Percentiles rank a stretch among this genome's conserved stretches.
phyloP scores from a whole-genome alignment of 2,113 vertebrate genomes.

The Megaleporinus macrocephalus region DNA sequence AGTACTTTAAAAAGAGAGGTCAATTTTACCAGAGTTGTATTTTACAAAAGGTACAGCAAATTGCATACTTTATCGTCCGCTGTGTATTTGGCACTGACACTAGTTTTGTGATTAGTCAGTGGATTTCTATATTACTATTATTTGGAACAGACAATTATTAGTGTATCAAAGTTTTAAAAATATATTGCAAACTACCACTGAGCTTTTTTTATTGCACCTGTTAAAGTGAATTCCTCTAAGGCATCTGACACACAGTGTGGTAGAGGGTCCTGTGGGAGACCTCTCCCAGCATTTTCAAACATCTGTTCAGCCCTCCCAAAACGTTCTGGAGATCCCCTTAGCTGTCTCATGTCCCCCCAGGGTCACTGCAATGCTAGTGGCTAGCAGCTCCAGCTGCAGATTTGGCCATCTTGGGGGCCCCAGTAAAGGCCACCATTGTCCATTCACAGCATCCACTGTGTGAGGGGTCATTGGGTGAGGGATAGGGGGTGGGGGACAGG shows the following conservation, averaged over 20 bases:
- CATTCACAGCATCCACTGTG: conserved; percentile 78
- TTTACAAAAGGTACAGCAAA: too few relatives aligned
- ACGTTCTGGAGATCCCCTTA: conserved; percentile 71
- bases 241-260: conserved; percentile 65
- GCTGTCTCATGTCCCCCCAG: conserved; percentile 71
- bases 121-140: too few relatives aligned
- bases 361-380: conserved; percentile 61
- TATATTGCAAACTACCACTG: too few relatives aligned
- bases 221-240: conserved; percentile 59
- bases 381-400: conserved; percentile 76
- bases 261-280: conserved; percentile 56
- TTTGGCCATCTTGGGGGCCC: conserved; percentile 68
- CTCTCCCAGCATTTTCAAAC: conserved; percentile 62
- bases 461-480: conserved; percentile 71
- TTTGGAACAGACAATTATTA: too few relatives aligned
- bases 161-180: too few relatives aligned
- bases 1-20: too few relatives aligned
- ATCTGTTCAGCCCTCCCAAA: conserved; percentile 65
- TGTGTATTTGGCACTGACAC: too few relatives aligned
- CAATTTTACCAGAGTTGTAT: too few relatives aligned
- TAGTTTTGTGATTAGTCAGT: too few relatives aligned
- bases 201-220: conserved; percentile 64
- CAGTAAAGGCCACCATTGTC: conserved; percentile 77
- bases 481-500: conserved; percentile 57
- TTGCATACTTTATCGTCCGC: too few relatives aligned